These are phyloP conservation scores for Ailuropoda melanoleuca DNA, from an alignment of 2,113 vertebrate species.

Conservation along the genomic window DNA sequence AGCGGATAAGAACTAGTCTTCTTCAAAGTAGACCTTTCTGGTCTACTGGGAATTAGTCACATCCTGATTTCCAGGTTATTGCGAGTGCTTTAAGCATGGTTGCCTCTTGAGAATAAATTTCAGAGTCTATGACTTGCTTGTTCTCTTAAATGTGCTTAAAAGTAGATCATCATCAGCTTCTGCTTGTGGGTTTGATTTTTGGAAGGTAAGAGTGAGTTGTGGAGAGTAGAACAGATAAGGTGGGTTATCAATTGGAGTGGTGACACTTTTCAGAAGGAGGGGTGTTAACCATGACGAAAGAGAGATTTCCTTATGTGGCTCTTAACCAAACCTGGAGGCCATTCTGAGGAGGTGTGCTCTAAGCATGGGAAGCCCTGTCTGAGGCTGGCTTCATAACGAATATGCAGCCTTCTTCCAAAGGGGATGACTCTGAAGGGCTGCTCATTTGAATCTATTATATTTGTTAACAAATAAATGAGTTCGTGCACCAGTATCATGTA, in stretches of 20 bases:
- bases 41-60: neutral
- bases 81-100: neutral
- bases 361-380: neutral
- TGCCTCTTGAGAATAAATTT: conserved; percentile 32
- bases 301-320: neutral
- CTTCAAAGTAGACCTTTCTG: neutral
- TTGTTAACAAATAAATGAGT: neutral
- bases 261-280: neutral
- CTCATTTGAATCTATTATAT: neutral
- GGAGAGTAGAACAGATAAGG: neutral
- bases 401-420: neutral
- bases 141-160: neutral
- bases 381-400: neutral
- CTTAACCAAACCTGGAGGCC: neutral
- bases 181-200: conserved; percentile 25
- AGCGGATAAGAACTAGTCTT: neutral
- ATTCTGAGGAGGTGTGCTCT: neutral
- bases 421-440: neutral
- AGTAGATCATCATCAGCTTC: neutral
- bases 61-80: neutral
- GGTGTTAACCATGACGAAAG: neutral
- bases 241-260: neutral
- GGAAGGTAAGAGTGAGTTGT: neutral
- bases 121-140: neutral
- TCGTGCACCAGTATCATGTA: neutral